Evolutionary conservation across 92 coral and sea anemone genomes (phyloP).

Genomic region (Paramuricea clavata): DNA sequence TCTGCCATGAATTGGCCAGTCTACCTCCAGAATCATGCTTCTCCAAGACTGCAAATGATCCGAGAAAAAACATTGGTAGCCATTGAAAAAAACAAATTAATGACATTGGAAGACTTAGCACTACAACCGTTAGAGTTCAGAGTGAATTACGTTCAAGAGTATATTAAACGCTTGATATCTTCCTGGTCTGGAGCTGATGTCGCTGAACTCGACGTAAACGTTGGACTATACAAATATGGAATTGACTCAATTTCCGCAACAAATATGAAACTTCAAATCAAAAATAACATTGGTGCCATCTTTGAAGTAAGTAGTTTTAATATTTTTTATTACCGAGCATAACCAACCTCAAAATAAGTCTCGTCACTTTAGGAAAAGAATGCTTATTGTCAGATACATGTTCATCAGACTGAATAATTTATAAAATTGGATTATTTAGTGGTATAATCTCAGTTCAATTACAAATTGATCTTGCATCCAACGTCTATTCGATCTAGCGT

Average conservation of each 20-base stretch:
- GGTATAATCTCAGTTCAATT: too few relatives aligned
- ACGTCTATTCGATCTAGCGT: too few relatives aligned
- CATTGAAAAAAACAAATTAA: conserved; percentile 39
- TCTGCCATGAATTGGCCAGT: conserved; percentile 57
- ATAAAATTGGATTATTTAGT: too few relatives aligned
- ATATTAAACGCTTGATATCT: conserved; percentile 36
- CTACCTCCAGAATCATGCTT: not conserved
- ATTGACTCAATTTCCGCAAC: conserved; percentile 72
- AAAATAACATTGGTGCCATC: conserved; percentile 59
- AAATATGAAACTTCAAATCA: conserved; percentile 66
- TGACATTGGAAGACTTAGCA: conserved; percentile 49
- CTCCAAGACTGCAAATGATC: too few relatives aligned
- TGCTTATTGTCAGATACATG: too few relatives aligned
- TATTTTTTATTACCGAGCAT: too few relatives aligned
- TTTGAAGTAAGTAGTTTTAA: conserved; percentile 82
- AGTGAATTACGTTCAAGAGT: conserved; percentile 45
- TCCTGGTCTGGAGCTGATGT: conserved; percentile 59
- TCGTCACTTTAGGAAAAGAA: too few relatives aligned
- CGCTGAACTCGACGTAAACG: too few relatives aligned
- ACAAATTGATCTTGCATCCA: too few relatives aligned
- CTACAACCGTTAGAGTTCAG: not conserved
- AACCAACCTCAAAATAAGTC: too few relatives aligned
- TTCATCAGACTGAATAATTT: too few relatives aligned
- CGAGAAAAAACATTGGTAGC: conserved; percentile 46
- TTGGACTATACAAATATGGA: conserved; percentile 68